Evolutionary conservation across 2,113 vertebrate species (phyloP), one percentile per base, ranked within the genome.

Genomic region (Poicephalus gulielmi): DNA sequence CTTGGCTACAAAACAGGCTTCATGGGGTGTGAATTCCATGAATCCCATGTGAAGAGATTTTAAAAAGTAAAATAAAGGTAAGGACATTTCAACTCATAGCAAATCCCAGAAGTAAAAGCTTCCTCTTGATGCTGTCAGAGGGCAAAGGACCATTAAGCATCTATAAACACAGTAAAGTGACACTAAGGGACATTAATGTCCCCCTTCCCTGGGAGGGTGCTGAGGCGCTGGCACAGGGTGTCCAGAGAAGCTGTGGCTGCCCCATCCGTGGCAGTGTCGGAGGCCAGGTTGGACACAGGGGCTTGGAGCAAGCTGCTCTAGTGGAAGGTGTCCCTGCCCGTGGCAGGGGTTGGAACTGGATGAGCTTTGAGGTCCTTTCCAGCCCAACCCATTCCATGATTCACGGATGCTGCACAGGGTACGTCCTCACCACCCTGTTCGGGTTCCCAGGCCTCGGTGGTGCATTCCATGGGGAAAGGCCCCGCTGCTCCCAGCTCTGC

Each of bases 371-470:
- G 57, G 8, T 59, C 22, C 33, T 13, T 59, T 59, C 22, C 33
- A n/a, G 2, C 57, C 13, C 33, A 15, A 59, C 14, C n/a, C 9
- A 59, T 59, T 23, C 57, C 22, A 35, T 59, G 57, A 24, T 59
- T 59, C 33, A n/a, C 33, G 13, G 13, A 35, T 23, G 57, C 57
- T 15, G 13, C 33, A 59, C 9, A 59, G 75, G 27, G 52, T 49
- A 75, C 1, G 0, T 62, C 66, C 64, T 20, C 19, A 7, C 6
- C 79, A 31, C 14, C 39, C 43, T 0, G 0, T 3, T 1, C 0
- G 63, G 46, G 28, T 4, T 62, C 83, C 62, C 46, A 18, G 52
- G 7, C 33, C 63, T 35, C 12, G 1, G 50, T 2, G 11, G 8
- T 9, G 74, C n/a, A 59, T 59, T 59, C 57, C 57, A 24, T 59